These are phyloP conservation scores for Strix uralensis DNA, from an alignment of 2,113 vertebrate genomes.

Conservation along the genomic window DNA sequence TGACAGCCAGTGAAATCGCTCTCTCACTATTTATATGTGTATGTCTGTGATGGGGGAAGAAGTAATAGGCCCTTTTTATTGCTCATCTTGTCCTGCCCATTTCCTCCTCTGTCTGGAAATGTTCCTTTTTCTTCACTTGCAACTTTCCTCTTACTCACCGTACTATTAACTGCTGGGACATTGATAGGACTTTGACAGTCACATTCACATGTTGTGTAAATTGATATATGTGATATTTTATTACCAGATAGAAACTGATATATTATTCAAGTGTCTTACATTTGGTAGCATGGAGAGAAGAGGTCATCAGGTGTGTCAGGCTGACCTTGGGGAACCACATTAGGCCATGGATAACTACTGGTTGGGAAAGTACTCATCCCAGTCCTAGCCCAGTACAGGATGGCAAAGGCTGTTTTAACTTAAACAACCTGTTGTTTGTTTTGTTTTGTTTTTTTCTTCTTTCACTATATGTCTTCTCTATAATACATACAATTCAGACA, in stretches of 20 bases:
- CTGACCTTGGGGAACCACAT: not conserved
- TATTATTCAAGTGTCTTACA: not conserved
- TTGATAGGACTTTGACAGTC: not conserved
- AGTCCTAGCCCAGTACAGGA: not conserved
- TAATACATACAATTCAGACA: not conserved
- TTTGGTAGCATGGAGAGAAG: not conserved
- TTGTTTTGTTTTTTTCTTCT: not conserved
- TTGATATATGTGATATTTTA: not conserved
- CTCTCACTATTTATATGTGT: not conserved
- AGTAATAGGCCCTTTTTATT: not conserved
- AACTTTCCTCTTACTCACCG: conserved; percentile 1
- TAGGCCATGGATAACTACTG: not conserved
- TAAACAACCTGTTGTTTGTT: not conserved
- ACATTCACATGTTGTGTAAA: not conserved
- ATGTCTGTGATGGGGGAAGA: not conserved
- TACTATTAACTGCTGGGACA: not conserved
- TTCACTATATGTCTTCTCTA: not conserved
- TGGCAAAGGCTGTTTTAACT: not conserved
- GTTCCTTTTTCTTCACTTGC: conserved; percentile 63
- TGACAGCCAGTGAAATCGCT: not conserved
- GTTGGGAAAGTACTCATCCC: not conserved
- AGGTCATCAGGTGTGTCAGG: not conserved
- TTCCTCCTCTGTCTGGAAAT: conserved; percentile 26
- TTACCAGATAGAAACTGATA: not conserved
- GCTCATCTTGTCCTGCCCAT: not conserved